Percentiles rank a stretch among this genome's conserved stretches.
Conservation (phyloP, 2,888 invertebrate genomes). For the Diplolepis rosae region DNA sequence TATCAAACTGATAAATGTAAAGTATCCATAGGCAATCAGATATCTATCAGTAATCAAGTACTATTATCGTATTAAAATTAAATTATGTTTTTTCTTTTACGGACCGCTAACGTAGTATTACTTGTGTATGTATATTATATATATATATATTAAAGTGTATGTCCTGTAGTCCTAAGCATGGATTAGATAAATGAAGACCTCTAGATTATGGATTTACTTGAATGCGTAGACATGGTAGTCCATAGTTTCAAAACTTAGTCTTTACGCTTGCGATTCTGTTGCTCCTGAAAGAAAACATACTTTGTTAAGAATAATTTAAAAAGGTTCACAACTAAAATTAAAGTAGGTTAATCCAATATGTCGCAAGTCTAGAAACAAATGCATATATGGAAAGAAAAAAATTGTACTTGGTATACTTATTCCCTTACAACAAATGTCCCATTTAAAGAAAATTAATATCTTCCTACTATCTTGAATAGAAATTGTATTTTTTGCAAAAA, state of each 20-base stretch:
- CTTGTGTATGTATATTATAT: slow-evolving; percentile 51
- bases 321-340: background rate
- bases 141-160: slow-evolving; percentile 55
- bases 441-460: too few species aligned
- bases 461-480: too few species aligned
- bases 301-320: slow-evolving; percentile 19
- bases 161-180: slow-evolving; percentile 59
- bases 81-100: slow-evolving; percentile 50
- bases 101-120: slow-evolving; percentile 58
- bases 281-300: slow-evolving; percentile 56
- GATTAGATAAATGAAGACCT: slow-evolving; percentile 72
- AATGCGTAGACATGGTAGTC: slow-evolving; percentile 58
- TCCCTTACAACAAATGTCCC: background rate
- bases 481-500: too few species aligned
- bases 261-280: slow-evolving; percentile 65
- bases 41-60: slow-evolving; percentile 45
- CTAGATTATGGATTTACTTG: slow-evolving; percentile 71
- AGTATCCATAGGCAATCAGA: slow-evolving; percentile 44
- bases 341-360: slow-evolving; percentile 14
- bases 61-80: slow-evolving; percentile 62
- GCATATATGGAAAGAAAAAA: background rate
- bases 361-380: background rate
- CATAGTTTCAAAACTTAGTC: slow-evolving; percentile 56
- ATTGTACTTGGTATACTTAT: background rate
- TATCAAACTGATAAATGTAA: slow-evolving; percentile 50